Evolutionary conservation across 2,888 invertebrate genomes (phyloP), one percentile per base, ranked within the genome.

Genomic region (Coelinius sp.): DNA sequence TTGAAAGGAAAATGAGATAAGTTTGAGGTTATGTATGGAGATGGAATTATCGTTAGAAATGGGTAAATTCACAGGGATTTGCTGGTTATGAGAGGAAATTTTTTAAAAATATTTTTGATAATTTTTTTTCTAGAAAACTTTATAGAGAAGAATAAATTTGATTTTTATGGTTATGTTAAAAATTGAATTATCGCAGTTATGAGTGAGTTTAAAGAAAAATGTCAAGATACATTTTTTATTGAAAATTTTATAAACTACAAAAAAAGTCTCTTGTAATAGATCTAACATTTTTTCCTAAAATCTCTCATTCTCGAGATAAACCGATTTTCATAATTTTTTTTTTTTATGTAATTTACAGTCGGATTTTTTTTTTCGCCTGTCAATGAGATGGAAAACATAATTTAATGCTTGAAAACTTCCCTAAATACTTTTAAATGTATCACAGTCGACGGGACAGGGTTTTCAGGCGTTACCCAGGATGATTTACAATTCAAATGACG

Each of bases 401-500:
- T 53, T 52, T 52, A 31, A 49, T 27, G 56, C 53, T 49, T 62
- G 76, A 75, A 74, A 77, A 77, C 80, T 76, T 78, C 46, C 64
- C 62, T 73, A 76, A 81, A 78, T 76, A 81, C 75, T 78, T 81
- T 79, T 78, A 74, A 78, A 81, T 69, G 75, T 52, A 44, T 27
- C 46, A 27, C 44, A 52, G 52, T 24, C 17, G 38, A 25, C 35
- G 22, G 27, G 17, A 22, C 22, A 20, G n/a, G 56, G 49, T 59
- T 56, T 73, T 35, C 24, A 65, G 22, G 52, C 52, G 12, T 22
- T 52, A 8, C 24, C 24, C 22, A 73, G 73, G 64, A 66, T 68
- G 73, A 82, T 84, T 81, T 84, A 80, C 84, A 84, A 85, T 84
- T 84, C 83, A 84, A 82, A 84, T 67, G 73, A 73, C 81, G 77